Conservation (phyloP, 2,797 vertebrate genomes). For the Anolis apletophallus region DNA sequence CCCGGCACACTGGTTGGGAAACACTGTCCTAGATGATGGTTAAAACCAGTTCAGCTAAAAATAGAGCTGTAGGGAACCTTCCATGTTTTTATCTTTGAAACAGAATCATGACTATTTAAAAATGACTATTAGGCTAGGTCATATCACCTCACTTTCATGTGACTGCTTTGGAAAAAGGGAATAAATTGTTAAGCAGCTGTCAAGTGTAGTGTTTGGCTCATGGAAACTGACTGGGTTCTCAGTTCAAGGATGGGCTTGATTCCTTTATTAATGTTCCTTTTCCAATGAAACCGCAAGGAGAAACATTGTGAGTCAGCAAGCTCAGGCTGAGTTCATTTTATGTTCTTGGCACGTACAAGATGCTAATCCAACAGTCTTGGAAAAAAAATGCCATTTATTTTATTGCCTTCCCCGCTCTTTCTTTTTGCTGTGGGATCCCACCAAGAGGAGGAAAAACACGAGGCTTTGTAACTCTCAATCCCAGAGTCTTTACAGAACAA, state of each 20-base stretch:
- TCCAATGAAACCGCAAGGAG: neutral
- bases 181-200: neutral
- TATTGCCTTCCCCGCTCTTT: neutral
- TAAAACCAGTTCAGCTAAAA: neutral
- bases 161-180: neutral
- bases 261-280: slow-evolving; percentile 1
- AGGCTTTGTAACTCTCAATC: neutral
- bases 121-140: neutral
- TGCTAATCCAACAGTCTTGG: neutral
- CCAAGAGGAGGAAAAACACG: neutral
- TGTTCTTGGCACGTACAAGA: neutral
- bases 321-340: neutral
- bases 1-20: no score
- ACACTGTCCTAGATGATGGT: no score
- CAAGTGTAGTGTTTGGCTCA: neutral
- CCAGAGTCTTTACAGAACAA: slow-evolving; percentile 11
- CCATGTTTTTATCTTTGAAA: neutral
- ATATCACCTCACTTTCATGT: neutral
- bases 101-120: neutral
- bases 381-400: neutral
- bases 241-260: slow-evolving; percentile 32
- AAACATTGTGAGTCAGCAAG: slow-evolving; percentile 4
- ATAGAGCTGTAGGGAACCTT: neutral
- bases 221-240: slow-evolving; percentile 33
- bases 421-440: neutral